Percentiles rank a stretch among this genome's conserved stretches.
Evolutionary conservation across 2,113 vertebrate species (phyloP).

Genomic region (Malurus alboscapulatus): DNA sequence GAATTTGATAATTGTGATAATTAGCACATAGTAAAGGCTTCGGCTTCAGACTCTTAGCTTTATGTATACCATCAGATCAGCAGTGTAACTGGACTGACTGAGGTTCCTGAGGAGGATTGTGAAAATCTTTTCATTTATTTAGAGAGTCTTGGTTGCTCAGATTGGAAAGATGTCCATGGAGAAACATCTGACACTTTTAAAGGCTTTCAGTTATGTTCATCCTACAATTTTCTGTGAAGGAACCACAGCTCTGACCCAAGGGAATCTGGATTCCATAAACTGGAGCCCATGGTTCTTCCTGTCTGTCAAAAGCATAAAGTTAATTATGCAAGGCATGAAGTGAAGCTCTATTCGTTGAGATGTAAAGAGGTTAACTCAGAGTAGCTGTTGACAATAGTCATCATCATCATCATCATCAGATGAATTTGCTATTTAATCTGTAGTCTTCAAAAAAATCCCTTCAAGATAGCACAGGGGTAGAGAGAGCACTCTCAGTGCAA

Average conservation of each 20-base stretch:
- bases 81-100: not conserved
- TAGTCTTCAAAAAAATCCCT: not conserved
- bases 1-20: not conserved
- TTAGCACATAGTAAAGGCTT: not conserved
- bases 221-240: not conserved
- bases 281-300: not conserved
- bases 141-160: not conserved
- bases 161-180: not conserved
- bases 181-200: not conserved
- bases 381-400: not conserved
- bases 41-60: not conserved
- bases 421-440: not conserved
- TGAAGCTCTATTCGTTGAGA: conserved; percentile 4
- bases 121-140: not conserved
- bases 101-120: not conserved
- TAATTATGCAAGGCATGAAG: conserved; percentile 11
- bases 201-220: not conserved
- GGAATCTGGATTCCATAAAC: not conserved
- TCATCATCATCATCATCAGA: not conserved
- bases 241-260: not conserved
- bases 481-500: no score
- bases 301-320: not conserved
- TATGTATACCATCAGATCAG: not conserved
- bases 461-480: not conserved
- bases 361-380: not conserved